These are phyloP conservation scores for Cheilosia scutellata DNA, from an alignment of 2,888 invertebrate species.

Conservation along the genomic window DNA sequence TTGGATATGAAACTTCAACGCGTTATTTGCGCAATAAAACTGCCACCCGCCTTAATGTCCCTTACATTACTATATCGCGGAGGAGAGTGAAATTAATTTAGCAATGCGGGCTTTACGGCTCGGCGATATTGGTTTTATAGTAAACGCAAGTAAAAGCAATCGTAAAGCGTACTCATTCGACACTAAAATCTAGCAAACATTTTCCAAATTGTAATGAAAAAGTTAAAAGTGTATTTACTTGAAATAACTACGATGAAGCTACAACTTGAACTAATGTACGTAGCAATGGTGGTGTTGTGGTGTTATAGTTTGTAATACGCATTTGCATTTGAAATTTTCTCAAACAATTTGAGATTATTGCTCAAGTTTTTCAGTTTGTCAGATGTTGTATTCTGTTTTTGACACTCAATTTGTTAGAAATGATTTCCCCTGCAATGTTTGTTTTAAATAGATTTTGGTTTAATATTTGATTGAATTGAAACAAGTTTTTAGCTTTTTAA, in stretches of 20 bases:
- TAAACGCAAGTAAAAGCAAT: constrained; percentile 51
- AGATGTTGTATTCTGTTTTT: constrained; percentile 24
- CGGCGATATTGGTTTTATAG: constrained; percentile 30
- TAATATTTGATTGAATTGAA: neutral
- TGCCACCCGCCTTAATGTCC: constrained; percentile 58
- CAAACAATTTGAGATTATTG: constrained; percentile 54
- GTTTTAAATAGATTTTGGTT: constrained; percentile 22
- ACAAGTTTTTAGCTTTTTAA: too few species aligned
- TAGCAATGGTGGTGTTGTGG: constrained; percentile 16
- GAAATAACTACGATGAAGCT: constrained; percentile 55
- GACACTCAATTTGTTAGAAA: constrained; percentile 33
- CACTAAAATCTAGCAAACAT: constrained; percentile 56
- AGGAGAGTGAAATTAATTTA: constrained; percentile 52
- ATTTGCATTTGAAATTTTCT: constrained; percentile 56
- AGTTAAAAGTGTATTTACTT: constrained; percentile 43
- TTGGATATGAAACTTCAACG: constrained; percentile 44
- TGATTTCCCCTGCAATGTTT: constrained; percentile 13
- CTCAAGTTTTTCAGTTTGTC: constrained; percentile 43
- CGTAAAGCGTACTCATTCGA: constrained; percentile 57
- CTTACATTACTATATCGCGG: constrained; percentile 46
- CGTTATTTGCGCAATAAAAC: constrained; percentile 58
- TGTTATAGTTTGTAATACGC: constrained; percentile 40
- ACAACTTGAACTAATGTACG: constrained; percentile 28
- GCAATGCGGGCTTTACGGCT: constrained; percentile 26
- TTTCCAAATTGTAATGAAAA: constrained; percentile 51